Percentiles rank a stretch among this genome's conserved stretches.
These are phyloP conservation scores for Pseudomyrmex sp. DNA, from an alignment of 1,140 invertebrate species.

Conservation along the genomic window DNA sequence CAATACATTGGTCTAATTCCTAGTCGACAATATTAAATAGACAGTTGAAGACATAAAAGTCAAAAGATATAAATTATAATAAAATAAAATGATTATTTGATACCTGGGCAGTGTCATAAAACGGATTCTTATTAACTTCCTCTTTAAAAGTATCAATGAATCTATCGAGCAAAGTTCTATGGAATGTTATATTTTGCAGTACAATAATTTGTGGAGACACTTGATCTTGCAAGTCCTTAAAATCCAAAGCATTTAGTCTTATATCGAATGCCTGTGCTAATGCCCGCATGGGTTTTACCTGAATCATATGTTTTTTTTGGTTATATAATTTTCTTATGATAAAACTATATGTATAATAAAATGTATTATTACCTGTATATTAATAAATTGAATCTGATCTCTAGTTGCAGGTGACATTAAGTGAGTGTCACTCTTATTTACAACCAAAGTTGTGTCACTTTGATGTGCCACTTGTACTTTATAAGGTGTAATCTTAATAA, in stretches of 20 bases:
- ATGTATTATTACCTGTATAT: slow-evolving; percentile 87
- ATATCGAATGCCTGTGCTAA: slow-evolving; percentile 88
- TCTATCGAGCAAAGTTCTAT: slow-evolving; percentile 92
- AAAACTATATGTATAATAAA: not conserved
- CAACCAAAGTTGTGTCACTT: slow-evolving; percentile 90
- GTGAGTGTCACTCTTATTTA: slow-evolving; percentile 92
- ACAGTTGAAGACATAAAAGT: slow-evolving; percentile 1
- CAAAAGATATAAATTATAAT: slow-evolving; percentile 20
- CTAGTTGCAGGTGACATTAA: slow-evolving; percentile 87
- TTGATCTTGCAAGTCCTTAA: slow-evolving; percentile 92
- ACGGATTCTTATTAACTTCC: slow-evolving; percentile 90
- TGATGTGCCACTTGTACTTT: slow-evolving; percentile 91
- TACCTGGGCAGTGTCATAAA: slow-evolving; percentile 89
- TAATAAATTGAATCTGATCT: slow-evolving; percentile 91
- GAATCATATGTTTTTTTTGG: not conserved
- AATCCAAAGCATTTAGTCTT: slow-evolving; percentile 91
- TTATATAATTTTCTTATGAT: no score
- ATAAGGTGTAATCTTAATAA: slow-evolving; percentile 94
- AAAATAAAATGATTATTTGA: not conserved
- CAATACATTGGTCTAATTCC: slow-evolving; percentile 94
- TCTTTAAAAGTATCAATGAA: slow-evolving; percentile 94
- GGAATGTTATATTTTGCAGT: slow-evolving; percentile 91
- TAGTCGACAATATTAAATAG: slow-evolving; percentile 79
- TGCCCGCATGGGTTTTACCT: slow-evolving; percentile 88
- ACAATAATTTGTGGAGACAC: slow-evolving; percentile 90